phyloP scores from a whole-genome alignment of 2,888 invertebrate genomes.

The Graphium colonna region DNA sequence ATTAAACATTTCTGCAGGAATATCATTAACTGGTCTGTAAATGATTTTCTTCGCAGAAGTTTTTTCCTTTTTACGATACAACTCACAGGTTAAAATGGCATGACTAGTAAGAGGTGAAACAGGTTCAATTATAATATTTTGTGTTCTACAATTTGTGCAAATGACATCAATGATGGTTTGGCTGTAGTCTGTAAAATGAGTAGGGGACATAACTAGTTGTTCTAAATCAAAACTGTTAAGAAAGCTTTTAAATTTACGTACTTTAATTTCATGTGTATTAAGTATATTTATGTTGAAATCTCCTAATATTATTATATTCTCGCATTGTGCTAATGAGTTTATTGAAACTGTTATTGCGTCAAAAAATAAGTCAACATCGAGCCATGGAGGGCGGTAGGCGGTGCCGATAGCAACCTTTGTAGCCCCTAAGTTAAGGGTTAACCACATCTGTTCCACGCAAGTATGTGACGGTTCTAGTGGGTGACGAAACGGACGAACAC shows the following conservation, averaged over 20 bases:
- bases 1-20: background rate
- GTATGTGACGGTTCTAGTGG: background rate
- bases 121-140: background rate
- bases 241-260: background rate
- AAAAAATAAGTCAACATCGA: background rate
- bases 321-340: slow-evolving; percentile 1
- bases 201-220: background rate
- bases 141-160: background rate
- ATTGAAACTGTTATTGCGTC: background rate
- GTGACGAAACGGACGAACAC: background rate
- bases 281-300: slow-evolving; percentile 10
- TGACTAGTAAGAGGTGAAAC: background rate
- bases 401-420: background rate
- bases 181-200: slow-evolving; percentile 1
- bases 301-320: background rate
- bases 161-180: slow-evolving; percentile 1
- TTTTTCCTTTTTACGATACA: background rate
- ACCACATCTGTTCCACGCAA: background rate
- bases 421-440: background rate
- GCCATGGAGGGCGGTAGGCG: background rate
- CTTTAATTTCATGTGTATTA: background rate
- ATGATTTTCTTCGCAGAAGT: background rate
- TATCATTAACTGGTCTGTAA: background rate
- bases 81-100: background rate
- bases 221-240: background rate